Percentiles rank a stretch among this genome's conserved stretches.
Conservation (phyloP, 53 echinoderm and acorn worm species). For the Echinometra lucunter region DNA sequence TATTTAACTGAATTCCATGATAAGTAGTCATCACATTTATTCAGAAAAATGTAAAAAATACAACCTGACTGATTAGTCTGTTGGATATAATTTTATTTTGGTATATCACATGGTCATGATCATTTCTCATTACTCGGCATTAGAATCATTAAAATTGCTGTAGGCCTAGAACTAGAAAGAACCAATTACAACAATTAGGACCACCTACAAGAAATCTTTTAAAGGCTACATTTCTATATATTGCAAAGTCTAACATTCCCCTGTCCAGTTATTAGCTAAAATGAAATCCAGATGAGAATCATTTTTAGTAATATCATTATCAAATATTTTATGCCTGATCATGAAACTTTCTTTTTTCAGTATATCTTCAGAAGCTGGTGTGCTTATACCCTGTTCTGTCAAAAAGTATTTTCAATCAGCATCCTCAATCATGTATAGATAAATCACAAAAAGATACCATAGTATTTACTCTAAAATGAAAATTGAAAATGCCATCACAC, state of each 20-base stretch:
- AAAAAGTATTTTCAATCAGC: neutral
- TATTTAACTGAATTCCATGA: neutral
- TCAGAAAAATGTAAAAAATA: neutral
- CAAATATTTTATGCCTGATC: too few species aligned
- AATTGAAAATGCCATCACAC: too few species aligned
- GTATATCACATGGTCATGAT: neutral
- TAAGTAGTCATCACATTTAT: neutral
- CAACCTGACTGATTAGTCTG: neutral
- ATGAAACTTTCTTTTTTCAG: neutral
- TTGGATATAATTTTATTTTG: too few species aligned
- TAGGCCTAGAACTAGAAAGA: too few species aligned
- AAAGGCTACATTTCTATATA: too few species aligned
- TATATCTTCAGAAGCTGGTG: neutral
- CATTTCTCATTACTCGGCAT: neutral
- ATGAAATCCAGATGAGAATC: too few species aligned
- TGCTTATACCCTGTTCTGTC: neutral
- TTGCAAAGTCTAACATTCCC: too few species aligned
- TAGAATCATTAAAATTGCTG: too few species aligned
- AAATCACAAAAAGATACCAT: neutral
- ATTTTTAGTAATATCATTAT: too few species aligned
- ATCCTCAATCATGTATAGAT: neutral
- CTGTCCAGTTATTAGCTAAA: too few species aligned
- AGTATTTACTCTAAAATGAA: neutral
- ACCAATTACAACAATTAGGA: too few species aligned
- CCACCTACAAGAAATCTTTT: too few species aligned